Evolutionary conservation across 2,113 vertebrate species (phyloP).

Genomic region (Helogale parvula): DNA sequence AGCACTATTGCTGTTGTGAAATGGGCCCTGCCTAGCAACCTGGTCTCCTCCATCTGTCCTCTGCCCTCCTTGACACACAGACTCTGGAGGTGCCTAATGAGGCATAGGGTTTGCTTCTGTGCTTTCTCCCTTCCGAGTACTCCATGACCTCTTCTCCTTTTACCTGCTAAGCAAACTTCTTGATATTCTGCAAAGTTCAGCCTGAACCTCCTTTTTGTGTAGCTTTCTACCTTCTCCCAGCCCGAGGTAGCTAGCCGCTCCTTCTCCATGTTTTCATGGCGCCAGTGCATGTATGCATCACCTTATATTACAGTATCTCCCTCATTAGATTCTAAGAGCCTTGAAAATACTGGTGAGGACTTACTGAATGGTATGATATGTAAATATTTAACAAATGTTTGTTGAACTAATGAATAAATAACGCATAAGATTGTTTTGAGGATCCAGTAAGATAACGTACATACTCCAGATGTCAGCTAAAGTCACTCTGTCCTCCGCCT

Average conservation of each 20-base stretch:
- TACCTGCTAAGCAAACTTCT: not conserved
- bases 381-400: slow-evolving; percentile 57
- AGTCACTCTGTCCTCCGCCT: slow-evolving; percentile 8
- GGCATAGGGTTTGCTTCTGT: not conserved
- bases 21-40: not conserved
- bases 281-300: not conserved
- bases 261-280: not conserved
- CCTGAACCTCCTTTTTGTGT: not conserved
- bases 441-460: slow-evolving; percentile 36
- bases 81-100: not conserved
- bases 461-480: slow-evolving; percentile 41
- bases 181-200: not conserved
- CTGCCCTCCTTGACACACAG: not conserved
- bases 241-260: not conserved
- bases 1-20: not conserved
- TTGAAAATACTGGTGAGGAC: slow-evolving; percentile 44
- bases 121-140: not conserved
- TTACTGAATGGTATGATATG: not conserved
- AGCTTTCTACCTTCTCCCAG: too few relatives aligned
- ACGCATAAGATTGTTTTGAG: slow-evolving; percentile 6
- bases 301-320: not conserved
- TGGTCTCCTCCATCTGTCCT: not conserved
- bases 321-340: not conserved
- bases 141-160: not conserved
- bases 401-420: slow-evolving; percentile 55